Evolutionary conservation across 2,888 invertebrate species (phyloP).

Genomic region (Nezara viridula): DNA sequence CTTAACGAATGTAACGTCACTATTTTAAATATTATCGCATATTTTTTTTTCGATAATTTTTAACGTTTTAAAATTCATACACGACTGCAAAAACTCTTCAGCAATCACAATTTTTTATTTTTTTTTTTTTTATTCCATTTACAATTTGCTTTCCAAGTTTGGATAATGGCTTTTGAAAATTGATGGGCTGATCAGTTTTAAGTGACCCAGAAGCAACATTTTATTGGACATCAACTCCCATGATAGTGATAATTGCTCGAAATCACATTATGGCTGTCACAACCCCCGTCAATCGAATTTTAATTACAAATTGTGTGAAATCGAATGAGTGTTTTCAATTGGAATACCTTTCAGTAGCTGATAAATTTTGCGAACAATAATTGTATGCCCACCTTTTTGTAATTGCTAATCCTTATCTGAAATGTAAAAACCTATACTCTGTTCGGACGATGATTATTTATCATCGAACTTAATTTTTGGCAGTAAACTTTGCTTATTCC

Average conservation of each 20-base stretch:
- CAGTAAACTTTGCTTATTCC: too few species aligned
- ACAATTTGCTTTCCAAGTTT: not conserved
- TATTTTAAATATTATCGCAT: too few species aligned
- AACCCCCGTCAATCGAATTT: not conserved
- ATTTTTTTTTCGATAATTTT: too few species aligned
- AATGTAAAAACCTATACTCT: not conserved
- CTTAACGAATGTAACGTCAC: too few species aligned
- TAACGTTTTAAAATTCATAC: too few species aligned
- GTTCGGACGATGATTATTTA: not conserved
- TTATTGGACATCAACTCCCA: not conserved
- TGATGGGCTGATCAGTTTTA: not conserved
- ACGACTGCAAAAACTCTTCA: too few species aligned
- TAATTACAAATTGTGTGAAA: conserved; percentile 7
- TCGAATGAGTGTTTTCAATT: conserved; percentile 5
- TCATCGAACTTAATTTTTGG: too few species aligned
- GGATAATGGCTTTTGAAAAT: not conserved
- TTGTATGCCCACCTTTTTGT: not conserved
- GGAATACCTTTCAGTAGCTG: not conserved
- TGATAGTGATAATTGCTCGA: not conserved
- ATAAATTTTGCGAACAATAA: not conserved
- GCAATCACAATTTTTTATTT: too few species aligned
- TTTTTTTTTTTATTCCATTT: not conserved
- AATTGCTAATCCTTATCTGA: not conserved
- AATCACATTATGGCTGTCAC: not conserved
- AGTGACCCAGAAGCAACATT: not conserved